Conservation (phyloP, 2,888 invertebrate genomes). For the Campoplex capitator region DNA sequence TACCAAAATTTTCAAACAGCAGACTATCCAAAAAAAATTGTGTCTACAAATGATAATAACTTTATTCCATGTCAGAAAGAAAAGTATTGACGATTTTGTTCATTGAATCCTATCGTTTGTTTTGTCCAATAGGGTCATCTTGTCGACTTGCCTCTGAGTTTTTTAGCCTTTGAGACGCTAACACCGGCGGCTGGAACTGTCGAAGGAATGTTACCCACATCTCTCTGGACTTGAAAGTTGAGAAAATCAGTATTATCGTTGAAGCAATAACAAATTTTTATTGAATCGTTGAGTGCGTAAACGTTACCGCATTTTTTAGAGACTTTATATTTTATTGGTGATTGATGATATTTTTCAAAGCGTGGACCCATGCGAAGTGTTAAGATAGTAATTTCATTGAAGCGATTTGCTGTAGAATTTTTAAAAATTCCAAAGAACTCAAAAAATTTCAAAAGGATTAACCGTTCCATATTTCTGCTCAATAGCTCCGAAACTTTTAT, state of each 20-base stretch:
- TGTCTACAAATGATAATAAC: background rate
- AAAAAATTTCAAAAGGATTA: no score
- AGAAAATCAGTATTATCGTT: constrained; percentile 53
- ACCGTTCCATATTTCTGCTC: no score
- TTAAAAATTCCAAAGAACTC: no score
- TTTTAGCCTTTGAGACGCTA: constrained; percentile 94
- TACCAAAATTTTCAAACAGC: background rate
- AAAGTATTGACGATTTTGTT: background rate
- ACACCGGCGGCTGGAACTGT: constrained; percentile 93
- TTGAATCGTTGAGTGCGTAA: background rate
- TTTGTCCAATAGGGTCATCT: constrained; percentile 89
- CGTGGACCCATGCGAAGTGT: background rate
- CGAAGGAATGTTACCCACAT: constrained; percentile 96
- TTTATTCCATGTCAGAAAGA: background rate
- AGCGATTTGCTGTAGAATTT: no score
- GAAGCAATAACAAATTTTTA: background rate
- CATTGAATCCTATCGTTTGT: background rate
- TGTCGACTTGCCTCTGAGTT: constrained; percentile 95
- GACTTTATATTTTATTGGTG: constrained; percentile 17
- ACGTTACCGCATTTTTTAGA: constrained; percentile 3
- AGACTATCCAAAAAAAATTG: background rate
- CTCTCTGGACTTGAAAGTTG: constrained; percentile 92
- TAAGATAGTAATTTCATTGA: no score
- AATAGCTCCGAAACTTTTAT: no score
- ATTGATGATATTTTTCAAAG: constrained; percentile 6